Percentiles rank a stretch among this genome's conserved stretches.
Conservation (phyloP, 64 coral and sea anemone species). For the Dendrophyllia cribrosa region DNA sequence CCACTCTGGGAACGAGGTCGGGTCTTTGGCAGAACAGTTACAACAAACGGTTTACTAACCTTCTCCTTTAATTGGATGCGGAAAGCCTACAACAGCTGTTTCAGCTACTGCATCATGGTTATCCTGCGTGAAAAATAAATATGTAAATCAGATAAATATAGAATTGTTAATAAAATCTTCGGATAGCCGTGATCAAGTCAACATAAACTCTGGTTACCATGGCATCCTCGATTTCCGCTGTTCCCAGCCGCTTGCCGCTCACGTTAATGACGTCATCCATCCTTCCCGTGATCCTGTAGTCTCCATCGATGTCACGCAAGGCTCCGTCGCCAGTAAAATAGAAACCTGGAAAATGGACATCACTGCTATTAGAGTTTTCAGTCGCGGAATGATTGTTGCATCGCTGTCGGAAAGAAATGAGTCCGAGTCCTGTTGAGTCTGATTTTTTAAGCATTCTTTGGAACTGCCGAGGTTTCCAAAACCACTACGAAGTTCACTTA, state of each 20-base stretch:
- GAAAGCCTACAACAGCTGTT: slow-evolving; percentile 97
- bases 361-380: neutral
- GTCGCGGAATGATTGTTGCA: too few species aligned
- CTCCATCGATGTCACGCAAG: slow-evolving; percentile 89
- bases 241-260: slow-evolving; percentile 96
- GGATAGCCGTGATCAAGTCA: neutral
- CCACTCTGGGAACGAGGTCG: too few species aligned
- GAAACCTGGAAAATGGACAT: slow-evolving; percentile 49
- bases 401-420: too few species aligned
- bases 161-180: neutral
- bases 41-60: slow-evolving; percentile 26
- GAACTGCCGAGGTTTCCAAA: too few species aligned
- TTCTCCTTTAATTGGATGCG: slow-evolving; percentile 96
- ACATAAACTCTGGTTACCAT: slow-evolving; percentile 67
- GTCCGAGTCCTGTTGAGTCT: too few species aligned
- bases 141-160: neutral
- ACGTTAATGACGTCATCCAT: slow-evolving; percentile 99
- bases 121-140: slow-evolving; percentile 61
- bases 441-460: too few species aligned
- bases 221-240: slow-evolving; percentile 97
- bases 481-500: too few species aligned
- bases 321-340: slow-evolving; percentile 99
- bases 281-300: slow-evolving; percentile 99
- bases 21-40: neutral
- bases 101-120: slow-evolving; percentile 95